Evolutionary conservation across 2,113 vertebrate genomes (phyloP), one percentile per base, ranked within the genome.

Genomic region (Elephantulus edwardii): DNA sequence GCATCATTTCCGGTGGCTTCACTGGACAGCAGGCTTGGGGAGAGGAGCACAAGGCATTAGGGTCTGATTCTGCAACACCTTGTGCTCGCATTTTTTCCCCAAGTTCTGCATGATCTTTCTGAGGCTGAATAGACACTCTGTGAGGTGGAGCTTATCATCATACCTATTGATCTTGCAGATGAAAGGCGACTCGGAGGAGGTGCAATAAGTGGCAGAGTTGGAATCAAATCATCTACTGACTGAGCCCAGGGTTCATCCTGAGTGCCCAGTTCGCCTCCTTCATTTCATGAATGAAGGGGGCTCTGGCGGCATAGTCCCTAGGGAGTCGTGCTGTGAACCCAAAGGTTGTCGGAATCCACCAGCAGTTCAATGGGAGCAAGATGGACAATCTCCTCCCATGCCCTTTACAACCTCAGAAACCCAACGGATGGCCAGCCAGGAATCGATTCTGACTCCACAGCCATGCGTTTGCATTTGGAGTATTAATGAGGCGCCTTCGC

Each of bases 271-370:
- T 71, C 22, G 2, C 0, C 0, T 76, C 35, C 24, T 17, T 89
- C 4, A 6, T 33, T 4, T 50, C 33, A 6, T 26, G 16, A 26
- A 0, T 8, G 5, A 33, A 35, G n/a, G n/a, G n/a, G n/a, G n/a
- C n/a, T n/a, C n/a, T n/a, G n/a, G n/a, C n/a, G n/a, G n/a, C n/a
- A n/a, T n/a, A n/a, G n/a, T n/a, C n/a, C n/a, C n/a, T n/a, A n/a
- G n/a, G n/a, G n/a, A n/a, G n/a, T n/a, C n/a, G n/a, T n/a, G n/a
- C n/a, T n/a, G n/a, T n/a, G n/a, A n/a, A n/a, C n/a, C n/a, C n/a
- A n/a, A n/a, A n/a, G n/a, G n/a, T n/a, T n/a, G n/a, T n/a, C n/a
- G n/a, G n/a, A n/a, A n/a, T n/a, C n/a, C n/a, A n/a, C n/a, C n/a
- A n/a, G n/a, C n/a, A n/a, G n/a, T n/a, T n/a, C n/a, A n/a, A n/a